Percentiles rank a stretch among this genome's conserved stretches.
Conservation (phyloP, 2,797 vertebrate genomes). For the Melanotaenia boesemani region DNA sequence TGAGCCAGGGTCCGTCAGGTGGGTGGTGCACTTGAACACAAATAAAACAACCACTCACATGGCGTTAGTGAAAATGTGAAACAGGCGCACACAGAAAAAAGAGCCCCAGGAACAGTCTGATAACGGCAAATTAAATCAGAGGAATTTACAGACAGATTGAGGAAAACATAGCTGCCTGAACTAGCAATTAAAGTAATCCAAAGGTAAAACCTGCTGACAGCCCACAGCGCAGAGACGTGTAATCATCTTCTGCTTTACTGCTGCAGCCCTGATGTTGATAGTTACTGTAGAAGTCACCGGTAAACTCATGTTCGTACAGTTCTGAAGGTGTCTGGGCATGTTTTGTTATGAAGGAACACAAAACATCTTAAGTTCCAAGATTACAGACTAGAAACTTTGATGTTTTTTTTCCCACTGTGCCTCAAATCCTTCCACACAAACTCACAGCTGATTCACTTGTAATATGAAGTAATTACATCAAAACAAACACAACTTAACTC, state of each 20-base stretch:
- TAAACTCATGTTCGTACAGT: conserved; percentile 30
- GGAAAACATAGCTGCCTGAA: conserved; percentile 35
- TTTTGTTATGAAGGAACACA: conserved; percentile 51
- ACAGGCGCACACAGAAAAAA: conserved; percentile 16
- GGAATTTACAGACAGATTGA: conserved; percentile 24
- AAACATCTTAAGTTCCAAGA: conserved; percentile 30
- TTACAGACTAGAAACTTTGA: conserved; percentile 18
- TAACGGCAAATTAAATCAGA: conserved; percentile 9
- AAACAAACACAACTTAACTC: conserved; percentile 14
- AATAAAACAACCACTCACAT: not conserved
- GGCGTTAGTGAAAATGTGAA: conserved; percentile 2
- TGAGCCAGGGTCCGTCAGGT: not conserved
- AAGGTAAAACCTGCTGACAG: conserved; percentile 28
- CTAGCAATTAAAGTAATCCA: conserved; percentile 43
- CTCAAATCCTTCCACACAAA: conserved; percentile 22
- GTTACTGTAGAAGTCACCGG: conserved; percentile 12
- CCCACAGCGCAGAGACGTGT: conserved; percentile 16
- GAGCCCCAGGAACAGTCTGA: conserved; percentile 9
- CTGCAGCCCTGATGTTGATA: conserved; percentile 10
- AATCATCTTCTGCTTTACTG: conserved; percentile 51
- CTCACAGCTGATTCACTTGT: not conserved
- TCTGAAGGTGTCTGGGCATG: conserved; percentile 53
- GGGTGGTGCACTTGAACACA: conserved; percentile 19
- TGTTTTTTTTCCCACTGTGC: conserved; percentile 21
- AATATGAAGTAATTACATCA: not conserved